Base-by-base conservation (phyloP, 1,140 invertebrate species). In the Brachionus calyciflorus region DNA sequence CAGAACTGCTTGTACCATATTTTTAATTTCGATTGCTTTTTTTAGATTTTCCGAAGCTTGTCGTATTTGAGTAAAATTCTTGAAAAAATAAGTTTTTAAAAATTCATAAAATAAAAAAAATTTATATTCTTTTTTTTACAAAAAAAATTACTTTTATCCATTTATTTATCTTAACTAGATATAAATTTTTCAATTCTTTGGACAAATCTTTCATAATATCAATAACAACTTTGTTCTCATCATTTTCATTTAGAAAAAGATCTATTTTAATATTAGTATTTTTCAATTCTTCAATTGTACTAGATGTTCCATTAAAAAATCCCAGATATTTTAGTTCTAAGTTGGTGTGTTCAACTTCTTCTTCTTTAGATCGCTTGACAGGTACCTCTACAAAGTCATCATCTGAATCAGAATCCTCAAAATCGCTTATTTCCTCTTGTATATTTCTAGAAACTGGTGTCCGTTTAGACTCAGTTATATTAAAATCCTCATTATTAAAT, bases 311-410 rank as follows among this genome's bases (percentile, higher is more conserved):
- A 14, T 73, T 10, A 9, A 73, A 40, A 51, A 51, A 49, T 49
- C 46, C 69, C 30, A 73, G 12, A 21, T 73, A 73, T 4, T 51
- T 3, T 10, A 73, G 9, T 55, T 73, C 69, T 6, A 51, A 9
- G 14, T 73, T 55, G 28, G 46, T 49, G 0, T 49, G 46, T 17
- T 48, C 46, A 9, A 24, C 19, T 37, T 17, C 3, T 33, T 73
- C 26, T n/a, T 55, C 37, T 40, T 76, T 55, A 5, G 51, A 33
- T 28, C 14, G 10, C 57, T 82, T 82, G 37, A 82, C 80, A 17
- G 80, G 81, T 7, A 84, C 83, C 33, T 82, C 82, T 70, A 81
- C 81, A 79, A 84, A 82, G 21, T 83, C 83, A 28, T 77, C 77
- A 48, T 79, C 78, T 28, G 73, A 33, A 40, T 77, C 70, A 48